These are phyloP conservation scores for Heliconius cydno DNA, from an alignment of 2,888 invertebrate genomes.

Conservation along the genomic window DNA sequence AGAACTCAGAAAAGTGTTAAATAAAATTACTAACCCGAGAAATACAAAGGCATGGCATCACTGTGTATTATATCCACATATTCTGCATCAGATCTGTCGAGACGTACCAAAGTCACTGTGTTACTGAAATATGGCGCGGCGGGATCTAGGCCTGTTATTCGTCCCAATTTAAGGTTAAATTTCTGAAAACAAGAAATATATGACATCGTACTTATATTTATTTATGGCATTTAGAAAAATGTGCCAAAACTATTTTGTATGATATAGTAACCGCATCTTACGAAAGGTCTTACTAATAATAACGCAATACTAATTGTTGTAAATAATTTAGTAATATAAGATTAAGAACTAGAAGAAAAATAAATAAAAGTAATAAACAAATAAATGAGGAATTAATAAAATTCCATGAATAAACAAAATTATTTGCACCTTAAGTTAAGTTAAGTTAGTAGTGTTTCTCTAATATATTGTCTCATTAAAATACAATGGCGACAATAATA, in stretches of 20 bases:
- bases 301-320: background rate
- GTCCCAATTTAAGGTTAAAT: conserved; percentile 87
- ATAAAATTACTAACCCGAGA: conserved; percentile 59
- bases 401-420: background rate
- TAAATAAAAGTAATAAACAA: background rate
- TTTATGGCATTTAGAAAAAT: background rate
- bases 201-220: background rate
- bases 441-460: no score
- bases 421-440: background rate
- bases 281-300: background rate
- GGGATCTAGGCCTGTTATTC: conserved; percentile 95
- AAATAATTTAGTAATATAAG: background rate
- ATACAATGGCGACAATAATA: background rate
- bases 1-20: background rate
- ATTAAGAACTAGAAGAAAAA: background rate
- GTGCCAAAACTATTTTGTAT: background rate
- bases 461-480: background rate
- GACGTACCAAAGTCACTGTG: conserved; percentile 89
- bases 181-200: conserved; percentile 67
- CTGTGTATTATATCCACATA: conserved; percentile 96
- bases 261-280: background rate
- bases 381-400: background rate
- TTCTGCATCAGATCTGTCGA: conserved; percentile 93
- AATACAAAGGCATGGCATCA: conserved; percentile 90
- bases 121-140: conserved; percentile 95